Conservation (phyloP, 2,113 vertebrate species). For the Puffinus mauretanicus region DNA sequence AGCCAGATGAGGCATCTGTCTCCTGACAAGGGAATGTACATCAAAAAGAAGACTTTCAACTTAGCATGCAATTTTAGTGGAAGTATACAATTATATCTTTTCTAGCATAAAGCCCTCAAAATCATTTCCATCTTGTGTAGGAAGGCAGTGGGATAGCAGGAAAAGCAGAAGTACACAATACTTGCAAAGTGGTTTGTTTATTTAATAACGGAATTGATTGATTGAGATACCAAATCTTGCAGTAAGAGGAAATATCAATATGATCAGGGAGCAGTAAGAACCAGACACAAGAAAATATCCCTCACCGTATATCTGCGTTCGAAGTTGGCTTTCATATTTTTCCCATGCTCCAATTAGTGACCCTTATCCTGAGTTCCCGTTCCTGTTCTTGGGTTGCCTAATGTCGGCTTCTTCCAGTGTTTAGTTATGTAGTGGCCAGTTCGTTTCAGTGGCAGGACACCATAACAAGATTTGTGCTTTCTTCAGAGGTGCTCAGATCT, state of each 20-base stretch:
- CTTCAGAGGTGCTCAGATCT: neutral
- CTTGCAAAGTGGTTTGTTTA: neutral
- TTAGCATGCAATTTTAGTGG: neutral
- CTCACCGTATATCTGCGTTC: neutral
- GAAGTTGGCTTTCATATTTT: neutral
- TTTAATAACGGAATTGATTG: neutral
- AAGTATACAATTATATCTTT: neutral
- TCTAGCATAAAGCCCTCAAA: neutral
- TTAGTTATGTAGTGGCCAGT: neutral
- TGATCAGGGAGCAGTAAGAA: neutral
- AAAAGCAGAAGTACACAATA: neutral
- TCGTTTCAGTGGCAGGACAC: neutral
- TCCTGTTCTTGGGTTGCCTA: neutral
- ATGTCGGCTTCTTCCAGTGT: neutral
- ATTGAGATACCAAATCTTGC: neutral
- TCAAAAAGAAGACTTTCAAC: neutral
- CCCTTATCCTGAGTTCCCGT: neutral
- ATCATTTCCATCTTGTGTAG: neutral
- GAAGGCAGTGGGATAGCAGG: neutral
- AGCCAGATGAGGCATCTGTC: neutral
- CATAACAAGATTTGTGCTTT: neutral
- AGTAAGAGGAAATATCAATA: neutral
- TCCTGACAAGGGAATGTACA: neutral
- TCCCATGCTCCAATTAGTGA: neutral
- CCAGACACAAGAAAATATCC: neutral